Conservation (phyloP, 2,888 invertebrate genomes). For the Dysmachus trigonus region DNA sequence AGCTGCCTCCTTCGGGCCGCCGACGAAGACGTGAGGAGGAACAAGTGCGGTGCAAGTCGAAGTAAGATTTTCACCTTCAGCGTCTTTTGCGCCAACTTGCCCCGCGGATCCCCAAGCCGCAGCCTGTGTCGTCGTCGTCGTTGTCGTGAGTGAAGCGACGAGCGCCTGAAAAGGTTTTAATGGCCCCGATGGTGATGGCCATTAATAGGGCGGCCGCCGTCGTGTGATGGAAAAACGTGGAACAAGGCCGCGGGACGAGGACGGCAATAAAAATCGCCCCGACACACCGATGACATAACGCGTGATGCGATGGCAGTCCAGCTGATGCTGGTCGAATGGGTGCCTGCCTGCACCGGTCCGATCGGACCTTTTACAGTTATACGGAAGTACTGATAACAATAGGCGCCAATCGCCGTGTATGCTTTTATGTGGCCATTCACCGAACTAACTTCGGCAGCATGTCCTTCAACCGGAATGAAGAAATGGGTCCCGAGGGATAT, state of each 20-base stretch:
- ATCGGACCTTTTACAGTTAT: background rate
- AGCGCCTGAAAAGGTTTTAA: background rate
- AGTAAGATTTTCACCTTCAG: background rate
- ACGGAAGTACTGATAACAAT: slow-evolving; percentile 14
- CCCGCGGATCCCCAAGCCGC: background rate
- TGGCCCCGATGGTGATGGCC: background rate
- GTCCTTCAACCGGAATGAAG: slow-evolving; percentile 40
- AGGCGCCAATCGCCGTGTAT: slow-evolving; percentile 46
- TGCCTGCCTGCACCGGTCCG: background rate
- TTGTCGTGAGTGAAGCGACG: background rate
- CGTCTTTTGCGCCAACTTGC: slow-evolving; percentile 13
- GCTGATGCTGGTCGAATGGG: background rate
- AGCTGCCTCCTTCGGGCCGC: background rate
- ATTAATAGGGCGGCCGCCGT: background rate
- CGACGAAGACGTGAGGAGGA: background rate
- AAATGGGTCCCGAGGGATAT: background rate
- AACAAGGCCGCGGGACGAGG: background rate
- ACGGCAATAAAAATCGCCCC: slow-evolving; percentile 10
- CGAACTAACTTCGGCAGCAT: slow-evolving; percentile 48
- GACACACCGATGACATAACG: slow-evolving; percentile 16
- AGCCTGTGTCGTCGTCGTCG: too few species aligned
- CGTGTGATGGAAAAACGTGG: background rate
- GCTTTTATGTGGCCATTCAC: slow-evolving; percentile 47
- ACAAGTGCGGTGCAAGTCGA: background rate
- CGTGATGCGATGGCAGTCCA: background rate